These are phyloP conservation scores for Gastrophysa polygoni DNA, from an alignment of 2,888 invertebrate species.

Conservation along the genomic window DNA sequence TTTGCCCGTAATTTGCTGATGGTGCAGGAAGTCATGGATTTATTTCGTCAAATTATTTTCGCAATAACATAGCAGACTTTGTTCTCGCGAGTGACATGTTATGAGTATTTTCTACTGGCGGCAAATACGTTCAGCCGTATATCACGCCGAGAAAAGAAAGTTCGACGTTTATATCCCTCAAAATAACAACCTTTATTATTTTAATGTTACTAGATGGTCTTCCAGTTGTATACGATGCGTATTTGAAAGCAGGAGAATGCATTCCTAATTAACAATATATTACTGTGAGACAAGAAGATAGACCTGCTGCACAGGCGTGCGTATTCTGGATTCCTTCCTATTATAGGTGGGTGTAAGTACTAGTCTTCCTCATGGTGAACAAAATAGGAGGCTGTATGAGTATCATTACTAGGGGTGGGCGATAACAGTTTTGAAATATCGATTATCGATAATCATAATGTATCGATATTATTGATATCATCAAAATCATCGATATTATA, in stretches of 20 bases:
- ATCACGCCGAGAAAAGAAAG: neutral
- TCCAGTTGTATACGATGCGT: neutral
- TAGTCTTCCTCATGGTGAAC: too few relatives aligned
- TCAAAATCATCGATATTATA: too few relatives aligned
- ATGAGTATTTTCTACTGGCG: neutral
- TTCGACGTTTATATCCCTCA: neutral
- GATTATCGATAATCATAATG: too few relatives aligned
- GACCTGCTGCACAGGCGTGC: neutral
- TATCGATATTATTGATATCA: too few relatives aligned
- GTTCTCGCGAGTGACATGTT: neutral
- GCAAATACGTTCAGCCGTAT: neutral
- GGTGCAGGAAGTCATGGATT: neutral
- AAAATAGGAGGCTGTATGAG: too few relatives aligned
- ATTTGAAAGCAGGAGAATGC: slow-evolving; percentile 8
- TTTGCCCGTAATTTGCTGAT: too few relatives aligned
- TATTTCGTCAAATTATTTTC: neutral
- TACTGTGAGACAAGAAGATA: slow-evolving; percentile 2
- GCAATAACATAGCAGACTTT: neutral
- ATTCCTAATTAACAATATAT: slow-evolving; percentile 14
- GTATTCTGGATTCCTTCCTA: neutral
- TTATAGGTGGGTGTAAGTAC: too few relatives aligned
- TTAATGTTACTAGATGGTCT: slow-evolving; percentile 17
- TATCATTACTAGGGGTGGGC: too few relatives aligned
- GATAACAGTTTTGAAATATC: too few relatives aligned
- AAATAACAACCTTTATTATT: slow-evolving; percentile 13